These are phyloP conservation scores for Aphis gossypii DNA, from an alignment of 1,140 invertebrate species.

Conservation along the genomic window DNA sequence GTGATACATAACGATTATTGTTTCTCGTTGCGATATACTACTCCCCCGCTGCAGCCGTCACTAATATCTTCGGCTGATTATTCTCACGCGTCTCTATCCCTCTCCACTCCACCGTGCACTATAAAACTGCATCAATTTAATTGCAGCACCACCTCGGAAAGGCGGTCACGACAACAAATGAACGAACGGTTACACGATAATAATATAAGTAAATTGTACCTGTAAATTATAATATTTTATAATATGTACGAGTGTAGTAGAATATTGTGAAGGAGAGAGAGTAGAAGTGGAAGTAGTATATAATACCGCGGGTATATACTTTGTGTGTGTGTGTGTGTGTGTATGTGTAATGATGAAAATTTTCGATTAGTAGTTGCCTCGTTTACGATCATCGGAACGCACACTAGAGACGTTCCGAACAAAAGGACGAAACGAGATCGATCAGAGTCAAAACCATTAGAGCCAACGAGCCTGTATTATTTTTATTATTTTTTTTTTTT, in stretches of 20 bases:
- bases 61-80: not conserved
- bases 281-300: not conserved
- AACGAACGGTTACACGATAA: not conserved
- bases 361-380: conserved; percentile 53
- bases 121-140: conserved; percentile 22
- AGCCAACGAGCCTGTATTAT: conserved; percentile 20
- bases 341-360: conserved; percentile 41
- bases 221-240: not conserved
- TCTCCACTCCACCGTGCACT: not conserved
- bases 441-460: conserved; percentile 54
- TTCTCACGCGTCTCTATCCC: not conserved
- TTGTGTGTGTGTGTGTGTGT: not conserved
- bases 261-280: not conserved
- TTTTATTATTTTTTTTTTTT: conserved; percentile 38
- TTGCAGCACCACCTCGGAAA: not conserved
- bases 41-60: not conserved
- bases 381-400: conserved; percentile 25
- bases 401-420: conserved; percentile 17
- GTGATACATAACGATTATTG: not conserved
- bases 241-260: not conserved
- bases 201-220: not conserved
- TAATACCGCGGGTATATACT: not conserved
- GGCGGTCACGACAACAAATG: not conserved
- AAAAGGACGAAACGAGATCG: conserved; percentile 57
- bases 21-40: not conserved